Percentiles rank a stretch among this genome's conserved stretches.
phyloP scores from a whole-genome alignment of 92 coral and sea anemone genomes.

The Phenganax subtilis region DNA sequence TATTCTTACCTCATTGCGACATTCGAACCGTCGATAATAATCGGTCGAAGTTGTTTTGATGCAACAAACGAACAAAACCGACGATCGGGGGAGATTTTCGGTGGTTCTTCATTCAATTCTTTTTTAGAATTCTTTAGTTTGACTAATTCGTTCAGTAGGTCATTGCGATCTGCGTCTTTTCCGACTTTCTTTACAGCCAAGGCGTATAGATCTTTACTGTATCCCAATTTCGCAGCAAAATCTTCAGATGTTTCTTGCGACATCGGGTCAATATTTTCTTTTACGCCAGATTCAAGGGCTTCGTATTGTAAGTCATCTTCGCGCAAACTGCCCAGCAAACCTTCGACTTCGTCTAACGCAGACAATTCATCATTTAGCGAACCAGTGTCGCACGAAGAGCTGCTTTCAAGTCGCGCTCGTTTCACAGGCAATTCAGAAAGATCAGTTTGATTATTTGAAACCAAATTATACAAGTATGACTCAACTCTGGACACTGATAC shows the following conservation, averaged over 20 bases:
- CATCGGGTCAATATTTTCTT: slow-evolving; percentile 5
- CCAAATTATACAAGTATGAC: slow-evolving; percentile 1
- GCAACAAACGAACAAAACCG: slow-evolving; percentile 55
- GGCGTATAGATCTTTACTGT: slow-evolving; percentile 63
- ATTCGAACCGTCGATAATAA: slow-evolving; percentile 94
- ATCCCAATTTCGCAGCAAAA: slow-evolving; percentile 78
- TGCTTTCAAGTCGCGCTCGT: slow-evolving; percentile 29
- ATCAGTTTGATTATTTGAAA: neutral
- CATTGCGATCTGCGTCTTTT: slow-evolving; percentile 69
- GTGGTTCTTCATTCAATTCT: slow-evolving; percentile 87
- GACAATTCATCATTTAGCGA: neutral
- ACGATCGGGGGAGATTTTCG: slow-evolving; percentile 10
- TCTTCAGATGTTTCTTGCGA: slow-evolving; percentile 40
- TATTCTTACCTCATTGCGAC: slow-evolving; percentile 90
- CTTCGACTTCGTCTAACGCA: slow-evolving; percentile 22
- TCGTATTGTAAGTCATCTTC: slow-evolving; percentile 5
- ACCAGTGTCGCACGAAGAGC: slow-evolving; percentile 5
- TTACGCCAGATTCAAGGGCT: neutral
- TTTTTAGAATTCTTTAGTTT: slow-evolving; percentile 78
- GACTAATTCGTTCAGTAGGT: slow-evolving; percentile 67
- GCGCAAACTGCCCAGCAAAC: slow-evolving; percentile 26
- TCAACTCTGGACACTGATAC: slow-evolving; percentile 11
- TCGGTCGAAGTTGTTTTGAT: slow-evolving; percentile 71
- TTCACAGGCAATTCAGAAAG: slow-evolving; percentile 15
- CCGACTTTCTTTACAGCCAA: slow-evolving; percentile 76